These are phyloP conservation scores for Channa argus DNA, from an alignment of 2,113 vertebrate genomes.

Conservation along the genomic window DNA sequence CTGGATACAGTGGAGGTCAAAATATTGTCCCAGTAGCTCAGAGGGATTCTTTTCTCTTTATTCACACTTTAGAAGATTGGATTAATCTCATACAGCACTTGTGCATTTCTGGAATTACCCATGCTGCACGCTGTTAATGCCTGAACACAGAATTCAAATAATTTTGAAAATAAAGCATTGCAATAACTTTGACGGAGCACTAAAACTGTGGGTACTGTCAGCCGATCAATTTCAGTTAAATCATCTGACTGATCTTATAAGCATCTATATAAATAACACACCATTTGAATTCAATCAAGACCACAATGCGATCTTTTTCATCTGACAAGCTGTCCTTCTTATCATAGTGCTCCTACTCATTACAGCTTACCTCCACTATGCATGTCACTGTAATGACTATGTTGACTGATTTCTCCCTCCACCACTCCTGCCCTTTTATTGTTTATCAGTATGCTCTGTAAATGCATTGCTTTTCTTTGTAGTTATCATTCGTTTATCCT, in stretches of 20 bases:
- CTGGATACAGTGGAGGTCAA: conserved; percentile 40
- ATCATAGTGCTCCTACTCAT: conserved; percentile 24
- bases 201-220: neutral
- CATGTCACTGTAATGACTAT: conserved; percentile 6
- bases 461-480: conserved; percentile 16
- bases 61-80: conserved; percentile 14
- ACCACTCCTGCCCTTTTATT: neutral
- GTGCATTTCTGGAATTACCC: neutral
- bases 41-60: conserved; percentile 32
- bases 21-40: conserved; percentile 3
- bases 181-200: neutral
- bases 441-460: conserved; percentile 1
- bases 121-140: neutral
- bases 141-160: neutral
- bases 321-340: conserved; percentile 25
- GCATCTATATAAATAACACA: conserved; percentile 29
- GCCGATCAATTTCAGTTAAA: neutral
- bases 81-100: conserved; percentile 16
- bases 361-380: conserved; percentile 31
- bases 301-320: neutral
- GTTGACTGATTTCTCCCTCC: conserved; percentile 31
- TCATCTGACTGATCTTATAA: conserved; percentile 6
- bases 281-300: conserved; percentile 29
- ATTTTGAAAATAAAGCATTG: neutral
- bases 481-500: conserved; percentile 3